Base-by-base conservation (phyloP, 2,888 invertebrate genomes). In the Penaeus monodon region DNA sequence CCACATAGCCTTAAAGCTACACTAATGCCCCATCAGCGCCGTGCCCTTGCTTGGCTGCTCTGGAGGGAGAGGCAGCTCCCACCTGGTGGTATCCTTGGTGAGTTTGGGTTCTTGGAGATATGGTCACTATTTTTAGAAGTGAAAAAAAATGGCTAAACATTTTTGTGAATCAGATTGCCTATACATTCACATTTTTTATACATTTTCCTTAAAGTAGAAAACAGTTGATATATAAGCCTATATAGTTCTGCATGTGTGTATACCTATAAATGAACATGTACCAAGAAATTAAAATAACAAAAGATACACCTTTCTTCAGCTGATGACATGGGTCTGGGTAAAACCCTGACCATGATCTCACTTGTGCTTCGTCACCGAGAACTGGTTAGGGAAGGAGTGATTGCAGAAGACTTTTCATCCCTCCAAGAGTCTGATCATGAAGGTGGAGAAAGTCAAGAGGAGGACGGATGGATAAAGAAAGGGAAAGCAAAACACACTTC, bases 31-130 rank as follows among this genome's bases (percentile, higher is more conserved):
- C 97, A 98, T 93, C 98, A 98, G 92, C 94, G 94, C 90, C 95
- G 96, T 91, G 98, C 97, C 0, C 93, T 99, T 0, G 94, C 96
- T 22, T 99, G 98, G 98, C 93, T 99, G 91, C 91, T 94, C 33
- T 98, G 98, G 97, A 93, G 98, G 33, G 99, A 99, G 93, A 93
- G 93, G n/a, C 96, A 97, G 92, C 90, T 91, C 24, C 95, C 95
- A 82, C 96, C 97, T 0, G 97, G 98, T 0, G 98, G 98, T 24
- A 96, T 98, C 90, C 93, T 98, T 81, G 97, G 96, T 94, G 93
- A 92, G 91, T 63, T 63, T 14, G 17, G 20, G 38, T 44, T 90
- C 17, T 44, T 79, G 70, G 63, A n/a, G 49, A 76, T 80, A 27
- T 64, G 29, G 38, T 77, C 84, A 22, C 70, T 44, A 65, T 82